phyloP scores from a whole-genome alignment of 2,888 invertebrate genomes.

The Kuschelorhynchus macadamiae region DNA sequence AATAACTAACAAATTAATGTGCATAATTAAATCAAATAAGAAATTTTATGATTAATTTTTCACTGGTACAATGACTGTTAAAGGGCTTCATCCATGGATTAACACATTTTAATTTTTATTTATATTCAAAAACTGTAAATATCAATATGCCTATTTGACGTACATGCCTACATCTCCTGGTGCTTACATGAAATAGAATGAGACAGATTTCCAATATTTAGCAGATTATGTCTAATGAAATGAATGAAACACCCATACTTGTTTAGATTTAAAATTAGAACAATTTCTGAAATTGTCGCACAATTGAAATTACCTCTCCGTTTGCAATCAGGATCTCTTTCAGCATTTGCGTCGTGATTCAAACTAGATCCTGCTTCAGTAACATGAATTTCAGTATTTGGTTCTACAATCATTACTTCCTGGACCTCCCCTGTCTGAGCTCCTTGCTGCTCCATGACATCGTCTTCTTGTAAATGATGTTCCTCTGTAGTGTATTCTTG shows the following conservation, averaged over 20 bases:
- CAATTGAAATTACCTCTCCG: constrained; percentile 34
- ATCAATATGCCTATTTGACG: too few relatives aligned
- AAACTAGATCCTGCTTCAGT: background rate
- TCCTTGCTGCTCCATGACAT: constrained; percentile 25
- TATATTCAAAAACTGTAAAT: too few relatives aligned
- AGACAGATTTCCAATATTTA: too few relatives aligned
- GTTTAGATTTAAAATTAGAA: too few relatives aligned
- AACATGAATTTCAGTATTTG: constrained; percentile 12
- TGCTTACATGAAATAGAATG: too few relatives aligned
- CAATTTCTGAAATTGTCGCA: background rate
- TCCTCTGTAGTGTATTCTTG: constrained; percentile 37
- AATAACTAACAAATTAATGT: too few relatives aligned
- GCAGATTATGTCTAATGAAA: background rate
- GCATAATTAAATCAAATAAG: too few relatives aligned
- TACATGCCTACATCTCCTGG: too few relatives aligned
- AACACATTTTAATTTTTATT: too few relatives aligned
- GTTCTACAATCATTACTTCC: constrained; percentile 46
- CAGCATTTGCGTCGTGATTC: constrained; percentile 22
- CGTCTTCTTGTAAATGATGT: constrained; percentile 28
- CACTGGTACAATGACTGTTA: too few relatives aligned
- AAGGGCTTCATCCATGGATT: too few relatives aligned
- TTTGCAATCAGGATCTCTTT: constrained; percentile 43
- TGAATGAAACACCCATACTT: constrained; percentile 1
- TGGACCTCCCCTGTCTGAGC: constrained; percentile 19
- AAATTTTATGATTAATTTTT: too few relatives aligned